Evolutionary conservation across 2,113 vertebrate species (phyloP), one percentile per base, ranked within the genome.

Genomic region (Choloepus hoffmanni): DNA sequence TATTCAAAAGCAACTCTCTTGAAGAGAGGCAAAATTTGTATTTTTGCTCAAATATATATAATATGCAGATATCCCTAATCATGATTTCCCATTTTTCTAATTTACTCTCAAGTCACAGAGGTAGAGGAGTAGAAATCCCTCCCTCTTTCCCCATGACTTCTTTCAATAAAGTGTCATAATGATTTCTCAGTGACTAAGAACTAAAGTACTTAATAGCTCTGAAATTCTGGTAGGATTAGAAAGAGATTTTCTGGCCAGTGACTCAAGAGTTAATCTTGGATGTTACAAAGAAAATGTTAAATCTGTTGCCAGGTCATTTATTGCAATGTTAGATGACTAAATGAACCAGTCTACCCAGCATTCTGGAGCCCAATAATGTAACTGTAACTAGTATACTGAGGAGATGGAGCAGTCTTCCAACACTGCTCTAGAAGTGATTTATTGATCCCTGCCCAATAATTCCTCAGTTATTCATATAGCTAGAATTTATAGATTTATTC

Each of bases 231-330:
- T 86, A 70, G 55, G 86, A 96, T 95, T 90, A 96, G 67, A 79
- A 58, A 76, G 65, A 89, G 50, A 65, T 74, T 93, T 93, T 84
- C 79, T 93, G 67, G 89, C 74, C 79, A 72, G 76, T 78, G 58
- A 89, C 55, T 96, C 81, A 95, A 93, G 92, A 97, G 96, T 96
- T 97, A 97, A 97, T 18, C 26, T 78, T 83, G 81, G 73, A 78
- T 62, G 30, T 93, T 93, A 92, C 83, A 85, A 76, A 96, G 94
- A 89, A 96, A 96, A 85, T 67, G 79, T 94, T 96, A 93, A 84
- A 97, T 97, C 89, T 94, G 79, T 78, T 97, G 94, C 96, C 95
- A 96, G 92, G 77, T 89, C 89, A 55, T 94, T 97, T 95, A 96
- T 84, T 90, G 96, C 72, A 72, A 90, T 40, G 79, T 90, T 74